Base-by-base conservation (phyloP, 2,797 vertebrate genomes). In the Paramormyrops hopkinsi region DNA sequence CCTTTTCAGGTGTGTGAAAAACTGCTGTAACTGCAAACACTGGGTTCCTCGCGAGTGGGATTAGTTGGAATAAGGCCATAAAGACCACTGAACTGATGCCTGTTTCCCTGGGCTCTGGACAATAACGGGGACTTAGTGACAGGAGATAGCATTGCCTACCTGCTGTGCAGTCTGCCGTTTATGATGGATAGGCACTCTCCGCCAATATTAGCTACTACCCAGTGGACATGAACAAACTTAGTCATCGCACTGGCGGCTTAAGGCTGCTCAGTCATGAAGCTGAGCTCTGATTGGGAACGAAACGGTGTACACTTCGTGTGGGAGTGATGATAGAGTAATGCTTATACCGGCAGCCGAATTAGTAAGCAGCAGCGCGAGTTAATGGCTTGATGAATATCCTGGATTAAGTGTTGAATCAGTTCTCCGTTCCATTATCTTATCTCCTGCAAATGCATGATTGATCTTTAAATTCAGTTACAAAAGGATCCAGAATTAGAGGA, bases 401-500 rank as follows among this genome's bases (percentile, higher is more conserved):
- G 88, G 9, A 25, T 65, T 86, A 84, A 88, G 59, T 62, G 56
- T 85, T 50, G 46, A 90, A 88, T 73, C 56, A 54, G 54, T 33
- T 56, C 82, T 88, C 44, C 11, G 9, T 85, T 89, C 88, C 82
- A 91, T 92, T 88, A 92, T 93, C 90, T 94, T 90, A 94, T 95
- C 93, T 94, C 91, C 90, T 86, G 19, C 51, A 93, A 91, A 90
- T 92, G 25, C 86, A 91, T 92, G 89, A 84, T 91, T 92, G 92
- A 94, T 94, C 91, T 93, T 91, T 94, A 90, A 89, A 91, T 90
- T 89, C 88, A 89, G 92, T 91, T 93, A 89, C 90, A 69, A 90
- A 62, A 91, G 46, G 17, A 88, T 88, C 48, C 83, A 7, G 90
- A 93, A 93, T 94, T 93, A 94, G 92, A 93, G 93, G 91, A 94